Percentiles rank a stretch among this genome's conserved stretches.
Evolutionary conservation across 2,113 vertebrate genomes (phyloP).

Genomic region (Benitochromis conjunctus): DNA sequence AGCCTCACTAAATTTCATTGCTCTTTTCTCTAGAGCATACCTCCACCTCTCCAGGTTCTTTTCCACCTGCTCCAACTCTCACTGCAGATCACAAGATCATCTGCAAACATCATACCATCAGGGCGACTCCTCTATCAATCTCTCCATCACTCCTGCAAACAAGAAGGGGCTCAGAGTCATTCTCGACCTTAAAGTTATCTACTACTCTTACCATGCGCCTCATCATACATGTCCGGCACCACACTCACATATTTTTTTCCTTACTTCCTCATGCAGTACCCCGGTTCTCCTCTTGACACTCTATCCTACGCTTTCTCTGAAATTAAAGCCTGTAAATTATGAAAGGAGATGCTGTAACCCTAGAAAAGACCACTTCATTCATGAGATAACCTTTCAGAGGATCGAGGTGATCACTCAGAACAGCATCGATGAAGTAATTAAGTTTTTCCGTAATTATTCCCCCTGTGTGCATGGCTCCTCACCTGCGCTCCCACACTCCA

Average conservation of each 20-base stretch:
- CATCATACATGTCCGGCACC: too few relatives aligned
- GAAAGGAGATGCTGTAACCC: not conserved
- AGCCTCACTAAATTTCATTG: not conserved
- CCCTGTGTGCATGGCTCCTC: not conserved
- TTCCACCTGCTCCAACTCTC: not conserved
- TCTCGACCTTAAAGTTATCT: too few relatives aligned
- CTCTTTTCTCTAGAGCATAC: not conserved
- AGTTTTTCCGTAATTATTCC: not conserved
- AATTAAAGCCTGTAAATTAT: not conserved
- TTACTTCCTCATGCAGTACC: too few relatives aligned
- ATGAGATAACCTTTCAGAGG: not conserved
- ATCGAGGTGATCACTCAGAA: not conserved
- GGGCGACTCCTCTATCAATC: not conserved
- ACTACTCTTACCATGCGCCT: too few relatives aligned
- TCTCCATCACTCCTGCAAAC: not conserved
- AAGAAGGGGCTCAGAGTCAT: too few relatives aligned
- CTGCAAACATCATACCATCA: not conserved
- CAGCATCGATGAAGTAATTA: not conserved
- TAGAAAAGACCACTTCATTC: not conserved
- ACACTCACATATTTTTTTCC: too few relatives aligned
- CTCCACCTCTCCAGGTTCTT: not conserved
- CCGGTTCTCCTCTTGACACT: too few relatives aligned
- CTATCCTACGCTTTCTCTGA: too few relatives aligned
- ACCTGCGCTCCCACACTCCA: slow-evolving; percentile 86
- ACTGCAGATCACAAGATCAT: not conserved